These are phyloP conservation scores for Spea hammondii DNA, from an alignment of 2,797 vertebrate genomes.

Conservation along the genomic window DNA sequence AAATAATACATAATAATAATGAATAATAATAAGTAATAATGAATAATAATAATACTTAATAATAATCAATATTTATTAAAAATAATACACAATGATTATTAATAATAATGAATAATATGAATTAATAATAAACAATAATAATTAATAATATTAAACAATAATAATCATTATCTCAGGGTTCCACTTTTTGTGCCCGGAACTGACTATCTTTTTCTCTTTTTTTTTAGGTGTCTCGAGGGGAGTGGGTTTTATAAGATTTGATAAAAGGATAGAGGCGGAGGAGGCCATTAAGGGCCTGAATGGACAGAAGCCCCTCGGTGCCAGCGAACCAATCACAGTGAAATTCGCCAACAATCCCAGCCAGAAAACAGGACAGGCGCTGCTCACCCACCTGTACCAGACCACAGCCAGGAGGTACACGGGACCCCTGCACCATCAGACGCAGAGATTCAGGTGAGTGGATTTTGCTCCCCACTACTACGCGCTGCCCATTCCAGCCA, in stretches of 20 bases:
- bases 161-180: too few species aligned
- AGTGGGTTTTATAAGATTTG: slow-evolving; percentile 95
- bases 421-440: slow-evolving; percentile 90
- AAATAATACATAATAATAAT: too few species aligned
- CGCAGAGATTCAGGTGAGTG: slow-evolving; percentile 89
- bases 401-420: slow-evolving; percentile 88
- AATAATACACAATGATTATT: too few species aligned
- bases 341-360: slow-evolving; percentile 97
- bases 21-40: too few species aligned
- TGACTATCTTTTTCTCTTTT: slow-evolving; percentile 9
- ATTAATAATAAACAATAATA: too few species aligned
- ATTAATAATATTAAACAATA: too few species aligned
- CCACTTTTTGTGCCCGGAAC: too few species aligned
- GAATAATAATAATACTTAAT: too few species aligned
- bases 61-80: too few species aligned
- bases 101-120: too few species aligned
- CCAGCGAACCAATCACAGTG: slow-evolving; percentile 91
- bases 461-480: background rate
- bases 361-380: slow-evolving; percentile 91
- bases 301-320: slow-evolving; percentile 91
- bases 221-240: slow-evolving; percentile 90
- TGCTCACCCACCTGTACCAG: slow-evolving; percentile 95
- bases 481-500: too few species aligned
- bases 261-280: slow-evolving; percentile 94
- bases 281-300: slow-evolving; percentile 96